phyloP scores from a whole-genome alignment of 2,888 invertebrate genomes.

The Congeria kusceri region DNA sequence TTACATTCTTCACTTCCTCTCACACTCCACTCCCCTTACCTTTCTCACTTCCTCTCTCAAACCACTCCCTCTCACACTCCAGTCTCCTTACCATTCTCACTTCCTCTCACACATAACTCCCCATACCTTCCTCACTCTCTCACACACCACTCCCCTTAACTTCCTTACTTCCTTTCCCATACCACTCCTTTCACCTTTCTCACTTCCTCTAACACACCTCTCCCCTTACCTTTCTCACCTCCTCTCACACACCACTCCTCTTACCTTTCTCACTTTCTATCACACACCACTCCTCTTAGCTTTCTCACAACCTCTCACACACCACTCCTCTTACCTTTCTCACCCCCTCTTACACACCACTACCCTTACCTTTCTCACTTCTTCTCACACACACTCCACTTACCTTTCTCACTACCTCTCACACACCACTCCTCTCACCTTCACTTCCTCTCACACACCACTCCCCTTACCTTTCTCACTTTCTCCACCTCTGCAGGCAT shows the following conservation, averaged over 20 bases:
- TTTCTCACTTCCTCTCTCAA: too few relatives aligned
- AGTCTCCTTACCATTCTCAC: neutral
- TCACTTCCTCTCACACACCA: slow-evolving; percentile 23
- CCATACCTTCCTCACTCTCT: neutral
- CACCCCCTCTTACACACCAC: too few relatives aligned
- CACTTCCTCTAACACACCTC: slow-evolving; percentile 29
- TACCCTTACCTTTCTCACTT: too few relatives aligned
- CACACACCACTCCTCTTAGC: too few relatives aligned
- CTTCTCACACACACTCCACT: neutral
- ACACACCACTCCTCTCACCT: too few relatives aligned
- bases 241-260: neutral
- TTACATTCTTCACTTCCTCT: too few relatives aligned
- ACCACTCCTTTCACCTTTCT: slow-evolving; percentile 18
- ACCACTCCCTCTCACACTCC: too few relatives aligned
- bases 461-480: slow-evolving; percentile 44
- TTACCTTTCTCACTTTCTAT: too few relatives aligned
- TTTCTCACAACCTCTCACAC: slow-evolving; percentile 23
- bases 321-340: slow-evolving; percentile 14
- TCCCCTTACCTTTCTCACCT: slow-evolving; percentile 10
- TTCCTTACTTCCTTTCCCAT: too few relatives aligned
- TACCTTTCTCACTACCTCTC: slow-evolving; percentile 25
- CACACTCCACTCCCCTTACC: too few relatives aligned
- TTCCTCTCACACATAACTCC: too few relatives aligned
- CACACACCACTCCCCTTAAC: neutral
- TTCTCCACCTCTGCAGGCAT: slow-evolving; percentile 41